Conservation (phyloP, 2,888 invertebrate species). For the Leucophenga maculata region DNA sequence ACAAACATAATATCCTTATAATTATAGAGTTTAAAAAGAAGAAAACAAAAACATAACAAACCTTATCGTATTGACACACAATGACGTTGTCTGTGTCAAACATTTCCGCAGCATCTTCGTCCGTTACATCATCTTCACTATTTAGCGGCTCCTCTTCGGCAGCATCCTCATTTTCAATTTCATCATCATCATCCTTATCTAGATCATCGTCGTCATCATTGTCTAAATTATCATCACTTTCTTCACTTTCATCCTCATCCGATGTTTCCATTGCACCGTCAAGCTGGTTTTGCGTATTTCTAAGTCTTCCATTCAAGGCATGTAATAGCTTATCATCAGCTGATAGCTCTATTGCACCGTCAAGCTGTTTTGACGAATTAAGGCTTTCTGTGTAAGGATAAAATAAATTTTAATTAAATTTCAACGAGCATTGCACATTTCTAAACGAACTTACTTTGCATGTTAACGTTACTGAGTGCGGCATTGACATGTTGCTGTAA, state of each 20-base stretch:
- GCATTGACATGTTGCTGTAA: slow-evolving; percentile 92
- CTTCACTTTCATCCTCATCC: slow-evolving; percentile 85
- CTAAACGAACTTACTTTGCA: slow-evolving; percentile 65
- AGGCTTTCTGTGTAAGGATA: slow-evolving; percentile 58
- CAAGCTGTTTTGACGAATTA: slow-evolving; percentile 73
- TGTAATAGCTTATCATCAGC: slow-evolving; percentile 87
- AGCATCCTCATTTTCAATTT: slow-evolving; percentile 78
- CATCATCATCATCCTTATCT: slow-evolving; percentile 77
- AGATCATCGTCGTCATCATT: slow-evolving; percentile 86
- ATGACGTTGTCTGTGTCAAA: slow-evolving; percentile 99
- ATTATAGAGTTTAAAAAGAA: background rate
- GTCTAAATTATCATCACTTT: slow-evolving; percentile 79
- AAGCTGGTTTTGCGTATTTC: slow-evolving; percentile 73
- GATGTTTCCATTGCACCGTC: slow-evolving; percentile 82
- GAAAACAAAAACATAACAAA: slow-evolving; percentile 63
- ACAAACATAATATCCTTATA: background rate
- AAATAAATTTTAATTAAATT: background rate
- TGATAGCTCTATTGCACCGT: slow-evolving; percentile 80
- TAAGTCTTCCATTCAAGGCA: slow-evolving; percentile 69
- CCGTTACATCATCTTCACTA: slow-evolving; percentile 97
- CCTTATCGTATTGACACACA: slow-evolving; percentile 99
- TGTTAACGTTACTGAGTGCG: slow-evolving; percentile 77
- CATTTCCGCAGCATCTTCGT: slow-evolving; percentile 93
- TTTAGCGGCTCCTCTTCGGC: slow-evolving; percentile 93
- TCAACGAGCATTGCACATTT: background rate